These are phyloP conservation scores for Incurvaria masculella DNA, from an alignment of 2,888 invertebrate genomes.

Conservation along the genomic window DNA sequence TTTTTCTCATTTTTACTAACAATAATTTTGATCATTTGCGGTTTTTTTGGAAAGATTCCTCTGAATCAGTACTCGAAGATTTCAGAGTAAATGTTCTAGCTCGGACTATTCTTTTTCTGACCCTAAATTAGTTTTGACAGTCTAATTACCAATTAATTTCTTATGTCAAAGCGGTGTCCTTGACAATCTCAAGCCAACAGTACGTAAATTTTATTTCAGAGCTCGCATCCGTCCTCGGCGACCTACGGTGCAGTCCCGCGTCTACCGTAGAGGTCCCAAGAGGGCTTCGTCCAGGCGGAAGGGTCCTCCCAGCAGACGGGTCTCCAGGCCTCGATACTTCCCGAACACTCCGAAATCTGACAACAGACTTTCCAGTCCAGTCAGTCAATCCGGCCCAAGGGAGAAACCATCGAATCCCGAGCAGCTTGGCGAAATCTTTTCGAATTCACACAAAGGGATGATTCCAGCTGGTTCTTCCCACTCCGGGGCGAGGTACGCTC, in stretches of 20 bases:
- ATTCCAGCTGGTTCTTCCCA: not conserved
- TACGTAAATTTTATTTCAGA: no score
- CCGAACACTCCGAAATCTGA: not conserved
- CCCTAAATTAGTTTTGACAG: not conserved
- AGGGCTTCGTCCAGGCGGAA: not conserved
- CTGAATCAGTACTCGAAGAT: no score
- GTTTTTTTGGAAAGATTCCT: no score
- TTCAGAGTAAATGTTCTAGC: constrained; percentile 1
- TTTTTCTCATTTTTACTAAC: no score
- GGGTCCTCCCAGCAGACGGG: not conserved
- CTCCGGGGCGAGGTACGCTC: not conserved
- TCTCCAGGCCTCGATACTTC: not conserved
- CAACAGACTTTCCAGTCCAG: not conserved
- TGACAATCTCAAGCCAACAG: no score
- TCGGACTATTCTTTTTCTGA: not conserved
- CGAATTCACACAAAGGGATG: not conserved
- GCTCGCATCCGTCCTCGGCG: constrained; percentile 29
- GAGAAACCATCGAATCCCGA: not conserved
- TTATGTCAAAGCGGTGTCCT: constrained; percentile 1
- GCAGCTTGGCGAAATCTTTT: no score
- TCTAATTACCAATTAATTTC: not conserved
- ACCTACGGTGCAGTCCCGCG: constrained; percentile 21
- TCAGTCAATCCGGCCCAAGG: no score
- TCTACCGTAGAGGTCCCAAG: not conserved
- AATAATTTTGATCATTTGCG: no score